These are phyloP conservation scores for Colinus virginianus DNA, from an alignment of 2,113 vertebrate genomes.

Conservation along the genomic window DNA sequence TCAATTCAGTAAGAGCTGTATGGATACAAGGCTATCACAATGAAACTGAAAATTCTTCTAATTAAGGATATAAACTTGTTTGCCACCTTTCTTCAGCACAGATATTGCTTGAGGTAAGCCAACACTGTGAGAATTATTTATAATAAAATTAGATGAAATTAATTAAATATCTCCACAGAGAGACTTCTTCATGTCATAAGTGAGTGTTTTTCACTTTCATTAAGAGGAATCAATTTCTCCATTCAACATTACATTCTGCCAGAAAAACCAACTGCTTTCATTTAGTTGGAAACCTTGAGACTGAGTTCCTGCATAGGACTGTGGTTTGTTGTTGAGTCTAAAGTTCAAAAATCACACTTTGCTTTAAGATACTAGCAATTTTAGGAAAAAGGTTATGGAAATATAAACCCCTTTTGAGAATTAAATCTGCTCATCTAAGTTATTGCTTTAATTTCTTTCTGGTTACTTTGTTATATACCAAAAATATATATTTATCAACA, in stretches of 20 bases:
- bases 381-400: neutral
- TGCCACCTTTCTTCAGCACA: neutral
- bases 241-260: conserved; percentile 35
- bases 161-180: conserved; percentile 21
- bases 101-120: conserved; percentile 12
- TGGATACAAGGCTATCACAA: neutral
- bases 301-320: neutral
- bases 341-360: neutral
- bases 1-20: conserved; percentile 1
- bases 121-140: neutral
- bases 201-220: conserved; percentile 23
- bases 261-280: neutral
- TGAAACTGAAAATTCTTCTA: neutral
- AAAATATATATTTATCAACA: neutral
- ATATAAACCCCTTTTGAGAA: conserved; percentile 17
- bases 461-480: neutral
- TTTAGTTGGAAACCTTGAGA: conserved; percentile 24
- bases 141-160: conserved; percentile 22
- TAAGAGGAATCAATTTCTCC: conserved; percentile 15
- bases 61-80: neutral
- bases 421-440: neutral
- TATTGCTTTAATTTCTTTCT: neutral
- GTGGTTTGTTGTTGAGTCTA: conserved; percentile 66
- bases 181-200: neutral
- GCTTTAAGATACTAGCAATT: neutral